Base-by-base conservation (phyloP, 1,140 invertebrate genomes). In the Trissolcus basalis region DNA sequence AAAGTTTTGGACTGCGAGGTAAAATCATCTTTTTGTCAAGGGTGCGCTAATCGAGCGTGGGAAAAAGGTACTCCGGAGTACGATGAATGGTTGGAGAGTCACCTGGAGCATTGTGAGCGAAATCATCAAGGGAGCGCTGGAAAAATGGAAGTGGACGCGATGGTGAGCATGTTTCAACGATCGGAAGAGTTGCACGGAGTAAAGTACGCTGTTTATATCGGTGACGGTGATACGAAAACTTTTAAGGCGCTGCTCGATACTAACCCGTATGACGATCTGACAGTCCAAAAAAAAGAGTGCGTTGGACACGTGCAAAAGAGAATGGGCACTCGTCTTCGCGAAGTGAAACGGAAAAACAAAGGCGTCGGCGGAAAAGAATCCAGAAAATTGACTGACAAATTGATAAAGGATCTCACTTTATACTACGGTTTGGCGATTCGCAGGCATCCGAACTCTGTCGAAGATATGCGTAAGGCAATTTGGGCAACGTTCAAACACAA, bases 131-230 rank as follows among this genome's bases (percentile, higher is more conserved):
- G 32, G 7, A 13, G 8, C 4, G 4, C 50, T 13, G 50, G 12
- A n/a, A 53, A 36, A 12, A 53, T 53, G 32, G 50, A 53, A 13
- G 32, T 53, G 4, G 32, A 36, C 12, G 50, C 32, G 16, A 36
- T 19, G 9, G 4, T 49, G 0, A 15, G 19, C 3, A 49, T 49
- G 47, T 49, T 49, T 49, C 19, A 9, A 1, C 47, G 47, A 5
- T 49, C 47, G 9, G 9, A 49, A 11, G 16, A 49, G 10, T 8
- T 49, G 19, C 16, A 19, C 6, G 47, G 47, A 6, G 15, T 19
- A 9, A 19, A 19, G 0, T 49, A 49, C 10, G 16, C 4, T 19
- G 6, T 19, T 19, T 49, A 49, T 19, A 19, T 19, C 3, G 47
- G 47, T 19, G 15, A 49, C 9, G 47, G 16, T 4, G 47, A 49